These are phyloP conservation scores for Stenichneumon culpator DNA, from an alignment of 2,888 invertebrate species.

Conservation along the genomic window DNA sequence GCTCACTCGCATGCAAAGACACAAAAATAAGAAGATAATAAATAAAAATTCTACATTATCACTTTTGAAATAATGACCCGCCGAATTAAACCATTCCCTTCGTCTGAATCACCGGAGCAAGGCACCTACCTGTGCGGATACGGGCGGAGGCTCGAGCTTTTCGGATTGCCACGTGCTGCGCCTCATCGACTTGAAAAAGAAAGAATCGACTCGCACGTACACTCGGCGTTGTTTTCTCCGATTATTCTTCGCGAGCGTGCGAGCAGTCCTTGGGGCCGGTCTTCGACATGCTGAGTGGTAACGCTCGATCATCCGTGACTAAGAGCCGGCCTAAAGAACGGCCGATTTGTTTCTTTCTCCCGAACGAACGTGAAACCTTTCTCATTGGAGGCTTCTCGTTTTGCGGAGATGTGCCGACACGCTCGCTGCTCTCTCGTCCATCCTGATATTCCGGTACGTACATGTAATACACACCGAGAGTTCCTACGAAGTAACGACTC, in stretches of 20 bases:
- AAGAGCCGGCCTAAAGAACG: slow-evolving; percentile 52
- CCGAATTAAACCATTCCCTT: not conserved
- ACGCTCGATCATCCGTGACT: slow-evolving; percentile 44
- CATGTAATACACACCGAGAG: slow-evolving; percentile 2
- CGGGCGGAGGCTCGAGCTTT: slow-evolving; percentile 2
- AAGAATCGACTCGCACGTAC: not conserved
- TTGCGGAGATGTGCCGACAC: slow-evolving; percentile 56
- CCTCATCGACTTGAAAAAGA: not conserved
- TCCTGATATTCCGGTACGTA: slow-evolving; percentile 2
- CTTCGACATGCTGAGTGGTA: slow-evolving; percentile 60
- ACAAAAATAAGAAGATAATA: no score
- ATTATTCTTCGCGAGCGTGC: slow-evolving; percentile 64
- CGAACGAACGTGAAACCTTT: slow-evolving; percentile 67
- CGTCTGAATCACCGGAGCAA: not conserved
- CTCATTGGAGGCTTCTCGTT: slow-evolving; percentile 63
- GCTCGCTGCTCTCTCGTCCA: slow-evolving; percentile 23
- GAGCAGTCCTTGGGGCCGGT: slow-evolving; percentile 39
- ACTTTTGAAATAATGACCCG: not conserved
- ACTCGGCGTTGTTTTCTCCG: slow-evolving; percentile 63
- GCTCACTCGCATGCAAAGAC: no score
- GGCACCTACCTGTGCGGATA: not conserved
- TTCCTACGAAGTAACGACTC: slow-evolving; percentile 26
- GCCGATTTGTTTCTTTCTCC: slow-evolving; percentile 68
- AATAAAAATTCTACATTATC: not conserved
- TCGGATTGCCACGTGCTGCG: slow-evolving; percentile 6